Percentiles rank a stretch among this genome's conserved stretches.
phyloP scores from a whole-genome alignment of 2,888 invertebrate genomes.

The Brassicogethes aeneus region DNA sequence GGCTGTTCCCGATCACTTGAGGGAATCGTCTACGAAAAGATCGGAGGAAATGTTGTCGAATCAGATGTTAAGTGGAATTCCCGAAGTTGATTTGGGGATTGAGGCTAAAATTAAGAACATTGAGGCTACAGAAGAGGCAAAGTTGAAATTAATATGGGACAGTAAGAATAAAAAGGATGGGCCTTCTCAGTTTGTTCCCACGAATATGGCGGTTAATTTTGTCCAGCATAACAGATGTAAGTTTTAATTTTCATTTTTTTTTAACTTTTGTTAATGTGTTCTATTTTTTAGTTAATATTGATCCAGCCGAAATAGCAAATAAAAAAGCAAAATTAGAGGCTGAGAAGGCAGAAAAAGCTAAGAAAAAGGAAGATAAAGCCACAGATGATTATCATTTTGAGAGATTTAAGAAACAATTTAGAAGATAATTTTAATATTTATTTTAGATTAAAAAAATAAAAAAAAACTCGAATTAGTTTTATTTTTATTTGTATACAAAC shows the following conservation, averaged over 20 bases:
- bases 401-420: conserved; percentile 91
- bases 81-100: conserved; percentile 98
- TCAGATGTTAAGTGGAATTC: conserved; percentile 99
- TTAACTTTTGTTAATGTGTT: conserved; percentile 2
- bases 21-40: conserved; percentile 71
- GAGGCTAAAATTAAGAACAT: conserved; percentile 98
- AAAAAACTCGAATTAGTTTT: too few relatives aligned
- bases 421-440: conserved; percentile 49
- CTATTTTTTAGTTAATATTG: conserved; percentile 68
- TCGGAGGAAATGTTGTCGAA: conserved; percentile 99
- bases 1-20: conserved; percentile 57
- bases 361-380: conserved; percentile 83
- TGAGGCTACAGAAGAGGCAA: conserved; percentile 98
- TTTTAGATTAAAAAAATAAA: not conserved
- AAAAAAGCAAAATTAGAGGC: conserved; percentile 50
- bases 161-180: conserved; percentile 85
- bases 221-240: conserved; percentile 93
- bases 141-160: conserved; percentile 83
- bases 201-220: conserved; percentile 97
- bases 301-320: conserved; percentile 53
- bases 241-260: conserved; percentile 25
- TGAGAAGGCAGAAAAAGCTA: conserved; percentile 45
- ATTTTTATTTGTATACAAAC: too few relatives aligned
- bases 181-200: conserved; percentile 92
- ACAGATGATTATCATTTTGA: conserved; percentile 97